Evolutionary conservation across 2,888 invertebrate species (phyloP), one percentile per base, ranked within the genome.

Genomic region (Laothoe populi): DNA sequence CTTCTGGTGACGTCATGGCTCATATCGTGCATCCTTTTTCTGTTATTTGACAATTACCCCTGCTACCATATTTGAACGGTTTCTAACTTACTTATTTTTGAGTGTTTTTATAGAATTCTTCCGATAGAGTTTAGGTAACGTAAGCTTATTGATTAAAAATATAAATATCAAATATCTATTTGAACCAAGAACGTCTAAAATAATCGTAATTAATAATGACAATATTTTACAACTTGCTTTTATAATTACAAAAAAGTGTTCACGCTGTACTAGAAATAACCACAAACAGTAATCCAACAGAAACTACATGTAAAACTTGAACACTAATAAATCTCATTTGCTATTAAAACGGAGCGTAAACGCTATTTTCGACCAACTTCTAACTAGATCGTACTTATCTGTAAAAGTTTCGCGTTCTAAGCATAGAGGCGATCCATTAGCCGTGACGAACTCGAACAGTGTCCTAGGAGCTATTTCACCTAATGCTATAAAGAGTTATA

Each of bases 401-500:
- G 85, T 84, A 87, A 88, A 90, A 90, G 88, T 91, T 90, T 70
- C 66, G 67, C 84, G 80, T 77, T 84, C 87, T 87, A 88, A 88
- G 87, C 89, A 88, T 79, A 79, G 86, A 79, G 78, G 82, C 88
- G 87, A 86, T 89, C 91, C 92, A 91, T 92, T 92, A 91, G 88
- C 78, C 69, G 67, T 67, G 72, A 68, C 72, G 78, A 85, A 88
- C 88, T 87, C 86, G 82, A 82, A 81, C 88, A 83, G 74, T 85
- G 88, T 87, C 82, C 82, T 81, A 77, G 79, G 81, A 84, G 84
- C 84, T 88, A 86, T 88, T 85, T 81, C 82, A 81, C 82, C 80
- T 91, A 91, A 90, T 88, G 80, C 86, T 87, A 85, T 92, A 90
- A 90, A 91, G 90, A 90, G 91, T 87, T 78, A 90, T 87, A 78